Evolutionary conservation across 2,888 invertebrate genomes (phyloP), one percentile per base, ranked within the genome.

Genomic region (Andrena haemorrhoa): DNA sequence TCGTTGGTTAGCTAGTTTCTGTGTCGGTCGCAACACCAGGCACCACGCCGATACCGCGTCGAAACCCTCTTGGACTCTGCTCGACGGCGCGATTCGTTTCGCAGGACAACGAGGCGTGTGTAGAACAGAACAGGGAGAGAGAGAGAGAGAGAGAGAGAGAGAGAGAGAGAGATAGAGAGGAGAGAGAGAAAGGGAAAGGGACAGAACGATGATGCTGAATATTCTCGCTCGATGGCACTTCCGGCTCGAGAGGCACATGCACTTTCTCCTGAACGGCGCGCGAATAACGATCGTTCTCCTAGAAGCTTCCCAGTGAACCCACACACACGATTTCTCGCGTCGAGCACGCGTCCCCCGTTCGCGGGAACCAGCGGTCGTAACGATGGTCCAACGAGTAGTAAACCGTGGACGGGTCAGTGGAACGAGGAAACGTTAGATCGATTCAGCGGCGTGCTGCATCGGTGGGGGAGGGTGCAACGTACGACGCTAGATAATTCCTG

Each of bases 151-250:
- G 79, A 23, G 23, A 23, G 23, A 23, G 23, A 23, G 23, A 23
- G 23, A 23, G 23, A 23, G 23, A 23, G 23, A 23, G 23, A 23
- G 23, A 81, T 68, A 65, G 63, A 56, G 71, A 69, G 65, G 63
- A 70, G 8, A 8, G 51, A 49, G 23, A 64, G 56, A 68, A 75
- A 35, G 75, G 79, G 69, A 85, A 61, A 80, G 73, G 72, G 65
- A 61, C 68, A 82, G 66, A 49, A 63, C 29, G 60, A 66, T 49
- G 75, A 70, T 79, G 85, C 60, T 83, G 86, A 83, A 82, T 85
- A 84, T 87, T 82, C 79, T 78, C 75, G 86, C 75, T 80, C 87
- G 87, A 86, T 86, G 84, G 66, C 83, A 88, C 85, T 88, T 88
- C 88, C 88, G 88, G 79, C 51, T 80, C 68, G 81, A 75, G 83